Evolutionary conservation across 2,797 vertebrate species (phyloP).

Genomic region (Hirundo rustica): DNA sequence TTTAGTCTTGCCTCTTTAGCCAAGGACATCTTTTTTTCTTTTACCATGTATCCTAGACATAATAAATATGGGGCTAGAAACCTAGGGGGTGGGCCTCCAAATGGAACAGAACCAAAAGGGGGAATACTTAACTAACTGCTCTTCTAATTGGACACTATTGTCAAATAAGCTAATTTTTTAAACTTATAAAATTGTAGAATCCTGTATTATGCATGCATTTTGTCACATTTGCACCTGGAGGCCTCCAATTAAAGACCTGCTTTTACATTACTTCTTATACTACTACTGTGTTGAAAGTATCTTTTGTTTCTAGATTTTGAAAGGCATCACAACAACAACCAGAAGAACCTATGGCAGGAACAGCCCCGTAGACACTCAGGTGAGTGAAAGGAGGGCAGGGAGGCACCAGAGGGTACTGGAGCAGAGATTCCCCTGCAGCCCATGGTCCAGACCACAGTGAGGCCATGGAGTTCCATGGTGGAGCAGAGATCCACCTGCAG

Average conservation of each 20-base stretch:
- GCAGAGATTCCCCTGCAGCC: neutral
- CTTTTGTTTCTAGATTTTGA: neutral
- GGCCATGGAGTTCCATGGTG: neutral
- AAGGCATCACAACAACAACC: neutral
- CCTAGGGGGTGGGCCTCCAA: neutral
- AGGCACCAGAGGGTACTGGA: accelerated
- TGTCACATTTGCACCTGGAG: neutral
- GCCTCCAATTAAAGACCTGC: neutral
- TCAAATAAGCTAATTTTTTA: neutral
- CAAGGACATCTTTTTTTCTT: neutral
- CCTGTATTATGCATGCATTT: neutral
- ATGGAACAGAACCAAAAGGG: neutral
- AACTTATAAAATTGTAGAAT: neutral
- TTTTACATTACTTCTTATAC: neutral
- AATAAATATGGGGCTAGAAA: neutral
- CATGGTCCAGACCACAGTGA: accelerated
- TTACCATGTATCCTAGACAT: neutral
- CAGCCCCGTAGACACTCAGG: neutral
- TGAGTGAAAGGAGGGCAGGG: neutral
- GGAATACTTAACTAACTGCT: neutral
- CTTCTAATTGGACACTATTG: neutral
- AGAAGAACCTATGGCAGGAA: neutral
- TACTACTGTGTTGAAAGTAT: neutral
- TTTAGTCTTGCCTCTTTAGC: neutral
- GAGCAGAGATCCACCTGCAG: neutral